Conservation (phyloP, 2,888 invertebrate genomes). For the Rugalucina vietnamica region DNA sequence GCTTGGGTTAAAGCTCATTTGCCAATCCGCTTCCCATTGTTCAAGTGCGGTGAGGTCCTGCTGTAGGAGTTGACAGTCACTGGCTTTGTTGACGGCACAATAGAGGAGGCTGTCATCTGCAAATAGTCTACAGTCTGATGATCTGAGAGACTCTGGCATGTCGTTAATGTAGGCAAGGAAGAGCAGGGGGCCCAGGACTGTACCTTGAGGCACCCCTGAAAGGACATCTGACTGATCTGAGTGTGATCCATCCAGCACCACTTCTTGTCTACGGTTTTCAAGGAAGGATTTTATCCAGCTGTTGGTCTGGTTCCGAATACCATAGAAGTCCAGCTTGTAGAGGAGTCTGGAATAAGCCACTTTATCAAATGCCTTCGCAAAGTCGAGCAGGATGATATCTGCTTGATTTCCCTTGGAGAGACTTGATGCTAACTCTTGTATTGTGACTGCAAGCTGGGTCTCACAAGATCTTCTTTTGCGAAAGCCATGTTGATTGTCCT, state of each 20-base stretch:
- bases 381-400: slow-evolving; percentile 2
- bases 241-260: background rate
- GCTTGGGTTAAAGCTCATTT: background rate
- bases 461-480: slow-evolving; percentile 23
- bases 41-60: background rate
- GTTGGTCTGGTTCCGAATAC: background rate
- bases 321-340: background rate
- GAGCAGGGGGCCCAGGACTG: background rate
- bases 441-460: background rate
- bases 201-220: background rate
- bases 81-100: background rate
- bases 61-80: background rate
- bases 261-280: background rate
- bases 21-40: background rate
- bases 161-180: background rate
- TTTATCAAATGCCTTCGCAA: slow-evolving; percentile 8
- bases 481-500: slow-evolving; percentile 40
- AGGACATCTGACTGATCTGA: background rate
- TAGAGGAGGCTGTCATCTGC: background rate
- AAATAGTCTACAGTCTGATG: background rate
- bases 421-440: background rate
- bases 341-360: background rate
- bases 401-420: background rate
- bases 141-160: background rate
- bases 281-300: background rate